These are phyloP conservation scores for Ibycter americanus DNA, from an alignment of 2,797 vertebrate species.

Conservation along the genomic window DNA sequence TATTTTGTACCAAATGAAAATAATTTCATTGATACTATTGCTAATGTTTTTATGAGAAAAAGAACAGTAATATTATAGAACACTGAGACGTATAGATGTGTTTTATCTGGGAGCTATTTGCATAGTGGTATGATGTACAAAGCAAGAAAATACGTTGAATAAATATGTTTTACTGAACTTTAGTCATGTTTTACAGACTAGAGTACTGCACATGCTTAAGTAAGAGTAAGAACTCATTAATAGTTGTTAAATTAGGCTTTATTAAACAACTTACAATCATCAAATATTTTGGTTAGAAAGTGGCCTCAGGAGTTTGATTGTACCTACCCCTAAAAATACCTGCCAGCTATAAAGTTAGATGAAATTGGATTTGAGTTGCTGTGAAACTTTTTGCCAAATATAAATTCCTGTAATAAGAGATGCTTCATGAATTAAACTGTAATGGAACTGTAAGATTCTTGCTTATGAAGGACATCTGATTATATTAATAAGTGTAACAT, in stretches of 20 bases:
- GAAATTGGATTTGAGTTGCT: not conserved
- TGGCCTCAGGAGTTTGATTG: not conserved
- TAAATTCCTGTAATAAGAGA: not conserved
- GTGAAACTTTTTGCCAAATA: not conserved
- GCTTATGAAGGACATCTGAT: not conserved
- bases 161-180: not conserved
- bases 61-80: not conserved
- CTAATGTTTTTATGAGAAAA: not conserved
- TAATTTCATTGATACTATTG: not conserved
- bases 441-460: not conserved
- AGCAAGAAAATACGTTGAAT: not conserved
- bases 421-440: not conserved
- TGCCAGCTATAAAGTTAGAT: not conserved
- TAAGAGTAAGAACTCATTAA: not conserved
- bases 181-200: not conserved
- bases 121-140: not conserved
- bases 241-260: not conserved
- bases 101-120: not conserved
- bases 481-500: not conserved
- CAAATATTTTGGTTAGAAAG: not conserved
- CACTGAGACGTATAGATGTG: not conserved
- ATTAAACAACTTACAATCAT: not conserved
- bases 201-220: not conserved
- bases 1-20: not conserved
- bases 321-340: not conserved